Evolutionary conservation across 2,888 invertebrate species (phyloP).

Genomic region (Brachylomia viminalis): DNA sequence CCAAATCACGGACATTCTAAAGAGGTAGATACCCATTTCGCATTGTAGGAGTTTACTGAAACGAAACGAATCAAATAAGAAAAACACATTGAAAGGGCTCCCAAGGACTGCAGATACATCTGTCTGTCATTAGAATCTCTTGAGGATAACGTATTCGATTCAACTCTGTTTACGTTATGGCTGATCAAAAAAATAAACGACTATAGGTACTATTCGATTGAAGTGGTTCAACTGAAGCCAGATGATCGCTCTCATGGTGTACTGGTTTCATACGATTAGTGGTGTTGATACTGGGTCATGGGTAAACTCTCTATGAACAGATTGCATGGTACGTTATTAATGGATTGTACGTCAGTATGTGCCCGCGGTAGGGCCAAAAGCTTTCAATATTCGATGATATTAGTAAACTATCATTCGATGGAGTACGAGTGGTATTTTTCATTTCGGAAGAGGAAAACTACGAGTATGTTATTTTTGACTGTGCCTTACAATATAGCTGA

Average conservation of each 20-base stretch:
- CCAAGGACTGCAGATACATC: slow-evolving; percentile 1
- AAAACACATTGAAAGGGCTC: not conserved
- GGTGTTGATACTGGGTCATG: slow-evolving; percentile 44
- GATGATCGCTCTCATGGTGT: slow-evolving; percentile 44
- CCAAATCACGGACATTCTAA: not conserved
- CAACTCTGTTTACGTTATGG: slow-evolving; percentile 24
- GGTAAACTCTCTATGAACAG: slow-evolving; percentile 20
- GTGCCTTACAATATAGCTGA: not conserved
- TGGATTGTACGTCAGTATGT: no score
- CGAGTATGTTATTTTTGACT: not conserved
- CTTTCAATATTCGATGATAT: slow-evolving; percentile 5
- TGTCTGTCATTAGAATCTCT: slow-evolving; percentile 24
- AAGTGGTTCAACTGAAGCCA: slow-evolving; percentile 43
- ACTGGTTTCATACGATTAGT: slow-evolving; percentile 13
- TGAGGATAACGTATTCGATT: slow-evolving; percentile 20
- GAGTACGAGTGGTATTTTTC: slow-evolving; percentile 5
- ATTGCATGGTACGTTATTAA: no score
- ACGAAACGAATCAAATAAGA: not conserved
- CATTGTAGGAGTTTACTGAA: not conserved
- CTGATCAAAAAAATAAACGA: slow-evolving; percentile 35
- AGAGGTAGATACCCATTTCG: not conserved
- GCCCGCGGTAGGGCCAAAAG: slow-evolving; percentile 23
- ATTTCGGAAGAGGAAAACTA: slow-evolving; percentile 19
- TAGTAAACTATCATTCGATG: slow-evolving; percentile 24
- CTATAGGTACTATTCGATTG: slow-evolving; percentile 24